A percentile compares a stretch with the other conserved stretches of the same genome.
These are phyloP conservation scores for Carduelis carduelis DNA, from an alignment of 2,797 vertebrate species.

Conservation along the genomic window DNA sequence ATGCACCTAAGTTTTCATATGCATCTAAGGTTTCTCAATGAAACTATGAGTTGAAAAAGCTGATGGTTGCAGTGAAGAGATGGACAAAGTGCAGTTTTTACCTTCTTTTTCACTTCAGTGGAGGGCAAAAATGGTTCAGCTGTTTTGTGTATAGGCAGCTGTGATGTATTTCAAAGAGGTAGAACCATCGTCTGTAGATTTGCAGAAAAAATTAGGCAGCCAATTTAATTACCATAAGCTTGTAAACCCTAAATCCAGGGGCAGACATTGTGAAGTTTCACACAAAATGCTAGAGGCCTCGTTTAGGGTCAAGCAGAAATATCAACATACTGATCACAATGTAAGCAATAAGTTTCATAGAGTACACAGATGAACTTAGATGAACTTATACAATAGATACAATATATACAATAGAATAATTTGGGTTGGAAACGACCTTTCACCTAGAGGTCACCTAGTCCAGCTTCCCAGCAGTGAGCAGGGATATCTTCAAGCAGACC, in stretches of 20 bases:
- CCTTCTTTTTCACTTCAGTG: background rate
- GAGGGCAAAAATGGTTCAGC: background rate
- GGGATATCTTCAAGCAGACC: background rate
- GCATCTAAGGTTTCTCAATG: background rate
- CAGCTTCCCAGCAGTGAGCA: background rate
- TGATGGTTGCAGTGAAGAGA: background rate
- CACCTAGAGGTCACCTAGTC: background rate
- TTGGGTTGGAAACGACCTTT: background rate
- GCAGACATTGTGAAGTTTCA: background rate
- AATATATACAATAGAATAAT: background rate
- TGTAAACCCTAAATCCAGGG: background rate
- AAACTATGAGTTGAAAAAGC: background rate
- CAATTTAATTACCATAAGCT: background rate
- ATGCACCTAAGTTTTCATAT: background rate
- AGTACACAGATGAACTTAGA: background rate
- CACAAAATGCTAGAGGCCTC: background rate
- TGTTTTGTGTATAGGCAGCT: background rate
- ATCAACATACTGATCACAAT: background rate
- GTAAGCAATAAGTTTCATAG: background rate
- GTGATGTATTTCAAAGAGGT: background rate
- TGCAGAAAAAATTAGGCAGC: background rate
- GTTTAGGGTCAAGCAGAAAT: background rate
- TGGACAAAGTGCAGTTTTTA: background rate
- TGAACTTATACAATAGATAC: background rate
- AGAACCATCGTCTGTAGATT: background rate